Conservation (phyloP, 2,113 vertebrate genomes). For the Chaetorhynchus papuensis region DNA sequence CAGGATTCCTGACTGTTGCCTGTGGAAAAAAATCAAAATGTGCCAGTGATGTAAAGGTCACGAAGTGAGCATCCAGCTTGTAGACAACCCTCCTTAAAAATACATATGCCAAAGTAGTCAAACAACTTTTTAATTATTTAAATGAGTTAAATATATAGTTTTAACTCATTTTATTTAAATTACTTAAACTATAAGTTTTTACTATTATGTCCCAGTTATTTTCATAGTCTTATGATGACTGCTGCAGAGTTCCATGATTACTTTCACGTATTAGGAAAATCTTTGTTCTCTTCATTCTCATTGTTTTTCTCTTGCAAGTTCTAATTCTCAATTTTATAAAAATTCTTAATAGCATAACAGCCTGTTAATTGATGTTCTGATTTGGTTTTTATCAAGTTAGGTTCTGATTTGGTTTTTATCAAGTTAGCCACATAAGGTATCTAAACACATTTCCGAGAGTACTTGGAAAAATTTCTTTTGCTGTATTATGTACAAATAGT, state of each 20-base stretch:
- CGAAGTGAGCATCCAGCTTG: not conserved
- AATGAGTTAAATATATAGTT: not conserved
- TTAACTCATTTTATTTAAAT: not conserved
- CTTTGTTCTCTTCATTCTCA: not conserved
- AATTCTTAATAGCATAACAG: not conserved
- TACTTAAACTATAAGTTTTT: not conserved
- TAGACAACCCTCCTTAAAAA: not conserved
- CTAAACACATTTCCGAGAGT: not conserved
- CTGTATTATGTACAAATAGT: not conserved
- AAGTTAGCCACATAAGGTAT: not conserved
- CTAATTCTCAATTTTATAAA: not conserved
- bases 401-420: not conserved
- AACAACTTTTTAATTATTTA: not conserved
- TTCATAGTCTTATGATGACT: not conserved
- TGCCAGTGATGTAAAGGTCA: not conserved
- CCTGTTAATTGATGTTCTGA: not conserved
- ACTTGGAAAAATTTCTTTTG: not conserved
- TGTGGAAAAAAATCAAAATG: not conserved
- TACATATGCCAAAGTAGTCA: not conserved
- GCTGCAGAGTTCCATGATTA: not conserved
- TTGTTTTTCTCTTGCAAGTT: not conserved
- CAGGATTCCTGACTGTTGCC: not conserved
- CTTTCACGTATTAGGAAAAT: not conserved
- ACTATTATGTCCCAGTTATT: not conserved
- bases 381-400: not conserved